phyloP scores from a whole-genome alignment of 2,888 invertebrate genomes.

The Aphidoletes aphidimyza region DNA sequence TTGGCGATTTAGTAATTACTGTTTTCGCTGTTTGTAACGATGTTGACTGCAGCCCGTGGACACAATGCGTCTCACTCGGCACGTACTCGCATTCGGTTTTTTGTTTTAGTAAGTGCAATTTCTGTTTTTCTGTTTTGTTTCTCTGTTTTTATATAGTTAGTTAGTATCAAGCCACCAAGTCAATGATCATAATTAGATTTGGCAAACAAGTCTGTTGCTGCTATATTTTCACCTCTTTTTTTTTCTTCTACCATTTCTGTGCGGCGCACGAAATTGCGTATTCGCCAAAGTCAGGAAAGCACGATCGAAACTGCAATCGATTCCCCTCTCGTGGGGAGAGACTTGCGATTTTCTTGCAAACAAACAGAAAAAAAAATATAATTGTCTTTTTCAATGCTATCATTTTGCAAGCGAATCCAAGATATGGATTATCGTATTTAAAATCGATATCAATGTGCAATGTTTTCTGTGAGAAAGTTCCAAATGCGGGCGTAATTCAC shows the following conservation, averaged over 20 bases:
- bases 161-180: background rate
- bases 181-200: slow-evolving; percentile 48
- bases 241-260: background rate
- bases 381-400: slow-evolving; percentile 37
- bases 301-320: too few species aligned
- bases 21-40: background rate
- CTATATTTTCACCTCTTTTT: slow-evolving; percentile 25
- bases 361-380: background rate
- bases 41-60: slow-evolving; percentile 2
- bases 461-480: background rate
- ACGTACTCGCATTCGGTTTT: background rate
- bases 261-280: background rate
- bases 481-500: slow-evolving; percentile 43
- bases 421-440: slow-evolving; percentile 31
- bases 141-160: background rate
- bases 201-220: background rate
- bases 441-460: background rate
- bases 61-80: background rate
- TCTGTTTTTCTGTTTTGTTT: too few species aligned
- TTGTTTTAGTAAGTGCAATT: background rate
- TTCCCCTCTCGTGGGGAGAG: too few species aligned
- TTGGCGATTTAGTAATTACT: background rate
- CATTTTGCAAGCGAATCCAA: background rate
- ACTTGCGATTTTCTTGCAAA: too few species aligned
- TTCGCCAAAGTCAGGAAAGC: background rate